Evolutionary conservation across 2,113 vertebrate genomes (phyloP).

Genomic region (Eulemur rufifrons): DNA sequence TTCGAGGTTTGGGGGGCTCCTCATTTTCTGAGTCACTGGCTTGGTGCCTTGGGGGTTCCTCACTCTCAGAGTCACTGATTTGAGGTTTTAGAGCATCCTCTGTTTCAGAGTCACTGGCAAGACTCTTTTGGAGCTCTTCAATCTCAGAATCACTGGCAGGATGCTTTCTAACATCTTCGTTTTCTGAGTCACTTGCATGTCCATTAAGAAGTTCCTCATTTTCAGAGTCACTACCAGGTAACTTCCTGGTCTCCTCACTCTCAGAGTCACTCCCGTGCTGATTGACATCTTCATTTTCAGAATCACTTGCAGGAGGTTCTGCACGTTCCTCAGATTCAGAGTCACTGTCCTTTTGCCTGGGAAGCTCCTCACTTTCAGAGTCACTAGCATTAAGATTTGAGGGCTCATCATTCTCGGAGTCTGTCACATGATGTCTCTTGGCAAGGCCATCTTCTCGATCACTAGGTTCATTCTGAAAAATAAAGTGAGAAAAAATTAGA

Average conservation of each 20-base stretch:
- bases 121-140: slow-evolving; percentile 71
- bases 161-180: slow-evolving; percentile 67
- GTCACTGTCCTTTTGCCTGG: slow-evolving; percentile 84
- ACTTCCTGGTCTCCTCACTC: slow-evolving; percentile 74
- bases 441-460: slow-evolving; percentile 86
- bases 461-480: slow-evolving; percentile 91
- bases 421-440: slow-evolving; percentile 77
- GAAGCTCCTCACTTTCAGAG: slow-evolving; percentile 85
- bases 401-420: slow-evolving; percentile 86
- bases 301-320: slow-evolving; percentile 77
- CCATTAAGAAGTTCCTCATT: slow-evolving; percentile 79
- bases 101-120: slow-evolving; percentile 79
- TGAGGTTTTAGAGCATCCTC: slow-evolving; percentile 61
- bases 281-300: slow-evolving; percentile 79
- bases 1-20: slow-evolving; percentile 43
- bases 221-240: slow-evolving; percentile 80
- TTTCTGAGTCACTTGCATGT: slow-evolving; percentile 80
- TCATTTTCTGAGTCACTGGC: slow-evolving; percentile 80
- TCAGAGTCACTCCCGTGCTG: slow-evolving; percentile 77
- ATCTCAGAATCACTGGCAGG: slow-evolving; percentile 78
- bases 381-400: slow-evolving; percentile 86
- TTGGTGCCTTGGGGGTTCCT: slow-evolving; percentile 50
- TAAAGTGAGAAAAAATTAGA: slow-evolving; percentile 38
- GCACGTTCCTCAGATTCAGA: slow-evolving; percentile 83
- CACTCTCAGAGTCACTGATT: slow-evolving; percentile 80